Evolutionary conservation across 2,888 invertebrate species (phyloP).

Genomic region (Zaprionus bogoriensis): DNA sequence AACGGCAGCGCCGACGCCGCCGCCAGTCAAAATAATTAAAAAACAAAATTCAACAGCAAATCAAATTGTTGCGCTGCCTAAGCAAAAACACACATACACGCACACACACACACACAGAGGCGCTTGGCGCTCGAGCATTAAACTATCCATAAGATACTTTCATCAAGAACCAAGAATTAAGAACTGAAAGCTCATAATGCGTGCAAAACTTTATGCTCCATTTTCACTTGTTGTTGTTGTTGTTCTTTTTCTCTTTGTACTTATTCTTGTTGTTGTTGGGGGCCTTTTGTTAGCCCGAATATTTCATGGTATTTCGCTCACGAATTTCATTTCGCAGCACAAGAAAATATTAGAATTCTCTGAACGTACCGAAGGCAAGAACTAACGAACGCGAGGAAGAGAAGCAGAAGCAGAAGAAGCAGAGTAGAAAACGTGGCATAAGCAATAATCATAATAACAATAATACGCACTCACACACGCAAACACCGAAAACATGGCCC

Average conservation of each 20-base stretch:
- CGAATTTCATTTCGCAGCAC: conserved; percentile 68
- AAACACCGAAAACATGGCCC: conserved; percentile 11
- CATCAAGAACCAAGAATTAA: conserved; percentile 8
- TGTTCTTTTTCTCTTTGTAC: conserved; percentile 12
- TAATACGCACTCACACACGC: conserved; percentile 12
- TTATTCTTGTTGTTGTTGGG: conserved; percentile 10
- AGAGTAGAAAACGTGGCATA: conserved; percentile 40
- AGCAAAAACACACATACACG: no score
- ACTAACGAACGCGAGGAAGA: conserved; percentile 9
- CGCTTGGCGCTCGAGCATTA: conserved; percentile 26
- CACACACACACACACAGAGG: conserved; percentile 9
- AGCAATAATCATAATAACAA: conserved; percentile 49
- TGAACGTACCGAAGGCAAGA: conserved; percentile 33
- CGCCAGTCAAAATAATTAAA: conserved; percentile 31
- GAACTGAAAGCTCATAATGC: conserved; percentile 53
- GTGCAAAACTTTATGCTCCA: conserved; percentile 45
- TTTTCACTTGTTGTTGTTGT: conserved; percentile 15
- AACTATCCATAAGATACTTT: conserved; percentile 61
- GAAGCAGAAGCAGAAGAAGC: conserved; percentile 5
- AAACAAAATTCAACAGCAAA: conserved; percentile 36
- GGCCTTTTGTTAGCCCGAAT: conserved; percentile 27
- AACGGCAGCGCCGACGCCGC: neutral
- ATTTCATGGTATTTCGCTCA: conserved; percentile 71
- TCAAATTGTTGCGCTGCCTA: conserved; percentile 43
- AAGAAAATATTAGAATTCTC: conserved; percentile 68